Base-by-base conservation (phyloP, 2,113 vertebrate species). In the Channa maculata region DNA sequence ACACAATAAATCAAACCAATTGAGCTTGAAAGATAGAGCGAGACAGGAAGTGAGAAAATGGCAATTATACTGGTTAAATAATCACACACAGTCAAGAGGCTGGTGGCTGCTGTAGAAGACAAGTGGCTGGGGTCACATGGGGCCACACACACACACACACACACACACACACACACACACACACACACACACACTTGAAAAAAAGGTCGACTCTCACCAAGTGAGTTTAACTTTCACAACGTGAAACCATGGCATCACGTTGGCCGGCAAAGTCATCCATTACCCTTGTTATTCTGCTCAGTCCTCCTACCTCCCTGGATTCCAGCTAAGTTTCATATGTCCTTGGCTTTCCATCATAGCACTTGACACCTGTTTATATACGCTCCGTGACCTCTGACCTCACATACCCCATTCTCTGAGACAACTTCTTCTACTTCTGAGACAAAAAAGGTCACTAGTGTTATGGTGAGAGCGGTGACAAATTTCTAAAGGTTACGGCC, bases 311-410 rank as follows among this genome's bases (percentile, higher is more conserved):
- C n/a, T n/a, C 43, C 11, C 65, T 15, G 8, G 14, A 77, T 41
- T 75, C 63, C 72, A 75, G 70, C 41, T 43, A 15, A 14, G 82
- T 67, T 72, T 87, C 78, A 63, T 4, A 9, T 88, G 79, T 83
- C 83, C 66, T 60, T 2, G n/a, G 65, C 71, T 79, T 37, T 89
- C 74, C 76, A 87, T 89, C 82, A 84, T 57, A 38, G 33, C 63
- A 79, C 79, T 83, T 88, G 86, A 88, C 87, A 86, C 71, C 77
- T 84, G 88, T 89, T 90, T 84, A 88, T 84, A 88, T 62, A 71
- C 9, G 3, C 12, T 24, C 24, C 13, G 6, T 50, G 46, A 83
- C 76, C 87, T 80, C 70, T 76, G 73, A 86, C 83, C 88, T 54
- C 12, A 0, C 8, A 8, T 45, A 45, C 57, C 64, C 76, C 8